Base-by-base conservation (phyloP, 2,888 invertebrate genomes). In the Hedychridium roseum region DNA sequence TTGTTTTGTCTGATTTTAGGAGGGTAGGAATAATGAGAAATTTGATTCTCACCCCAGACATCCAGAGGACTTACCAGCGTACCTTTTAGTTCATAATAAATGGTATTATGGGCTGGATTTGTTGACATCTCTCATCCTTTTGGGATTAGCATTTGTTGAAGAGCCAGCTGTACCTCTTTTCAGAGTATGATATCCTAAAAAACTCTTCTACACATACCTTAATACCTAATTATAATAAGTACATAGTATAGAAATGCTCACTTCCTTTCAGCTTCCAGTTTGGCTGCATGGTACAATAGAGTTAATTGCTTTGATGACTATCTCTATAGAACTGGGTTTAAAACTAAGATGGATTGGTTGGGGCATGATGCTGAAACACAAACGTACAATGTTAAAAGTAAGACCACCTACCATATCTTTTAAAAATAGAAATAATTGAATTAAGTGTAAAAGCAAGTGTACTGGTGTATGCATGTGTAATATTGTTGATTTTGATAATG, bases 11-110 rank as follows among this genome's bases (percentile, higher is more conserved):
- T n/a, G 37, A 56, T 80, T 81, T 35, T 79, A 92, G 90, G 94
- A 94, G 84, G 94, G 94, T 21, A 85, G 88, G 75, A 93, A 94
- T 77, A 94, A 94, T 80, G 94, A 93, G 77, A 93, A 94, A 78
- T 94, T 93, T 74, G 90, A 90, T 76, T 91, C 92, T 0, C 94
- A 94, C 76, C 94, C 94, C 0, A 85, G 88, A 35, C 88, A 89
- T 71, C 89, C 90, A 1, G 88, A 89, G 66, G 91, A 92, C 70
- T 80, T 94, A 51, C 93, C 94, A 3, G 91, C 92, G 0, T 94
- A 94, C 80, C 83, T 93, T 28, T 82, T 93, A 42, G 93, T 93
- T 0, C 94, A 94, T 79, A 93, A 92, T 73, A 85, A 86, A 46
- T 92, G 91, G 90, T 93, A 93, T 79, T 91, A 94, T 74, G 86